Conservation (phyloP, 1,140 invertebrate genomes). For the Piezodorus guildinii region DNA sequence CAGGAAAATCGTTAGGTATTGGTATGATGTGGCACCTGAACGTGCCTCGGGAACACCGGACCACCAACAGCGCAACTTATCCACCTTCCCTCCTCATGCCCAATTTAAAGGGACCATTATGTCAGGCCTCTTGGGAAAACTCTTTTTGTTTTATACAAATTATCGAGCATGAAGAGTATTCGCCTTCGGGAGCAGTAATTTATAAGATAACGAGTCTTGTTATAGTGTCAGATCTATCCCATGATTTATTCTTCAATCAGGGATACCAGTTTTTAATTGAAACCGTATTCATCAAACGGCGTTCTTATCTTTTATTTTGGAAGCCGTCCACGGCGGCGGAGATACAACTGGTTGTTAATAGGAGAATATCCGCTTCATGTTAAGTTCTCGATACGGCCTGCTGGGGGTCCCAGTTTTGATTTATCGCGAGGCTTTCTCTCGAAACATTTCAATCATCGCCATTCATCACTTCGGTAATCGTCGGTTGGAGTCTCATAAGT, state of each 20-base stretch:
- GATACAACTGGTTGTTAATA: not conserved
- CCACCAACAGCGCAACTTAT: too few species aligned
- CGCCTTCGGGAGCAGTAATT: slow-evolving; percentile 6
- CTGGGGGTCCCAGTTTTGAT: not conserved
- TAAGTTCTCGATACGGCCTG: not conserved
- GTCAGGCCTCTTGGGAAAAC: too few species aligned
- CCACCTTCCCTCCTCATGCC: too few species aligned
- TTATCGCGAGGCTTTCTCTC: not conserved
- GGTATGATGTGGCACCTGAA: too few species aligned
- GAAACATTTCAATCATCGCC: slow-evolving; percentile 3
- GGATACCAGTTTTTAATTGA: slow-evolving; percentile 7
- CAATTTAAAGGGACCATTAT: too few species aligned
- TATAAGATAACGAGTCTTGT: slow-evolving; percentile 3
- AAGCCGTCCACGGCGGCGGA: not conserved
- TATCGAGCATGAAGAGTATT: slow-evolving; percentile 1
- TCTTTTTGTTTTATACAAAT: too few species aligned
- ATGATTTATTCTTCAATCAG: slow-evolving; percentile 5
- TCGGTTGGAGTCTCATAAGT: not conserved
- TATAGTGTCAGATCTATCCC: not conserved
- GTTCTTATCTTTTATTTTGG: not conserved
- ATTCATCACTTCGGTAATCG: not conserved
- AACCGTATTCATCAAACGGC: slow-evolving; percentile 4
- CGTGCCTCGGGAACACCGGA: too few species aligned
- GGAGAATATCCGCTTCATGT: not conserved
- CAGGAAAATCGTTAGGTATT: too few species aligned